These are phyloP conservation scores for Brachyptera putata DNA, from an alignment of 2,888 invertebrate species.

Conservation along the genomic window DNA sequence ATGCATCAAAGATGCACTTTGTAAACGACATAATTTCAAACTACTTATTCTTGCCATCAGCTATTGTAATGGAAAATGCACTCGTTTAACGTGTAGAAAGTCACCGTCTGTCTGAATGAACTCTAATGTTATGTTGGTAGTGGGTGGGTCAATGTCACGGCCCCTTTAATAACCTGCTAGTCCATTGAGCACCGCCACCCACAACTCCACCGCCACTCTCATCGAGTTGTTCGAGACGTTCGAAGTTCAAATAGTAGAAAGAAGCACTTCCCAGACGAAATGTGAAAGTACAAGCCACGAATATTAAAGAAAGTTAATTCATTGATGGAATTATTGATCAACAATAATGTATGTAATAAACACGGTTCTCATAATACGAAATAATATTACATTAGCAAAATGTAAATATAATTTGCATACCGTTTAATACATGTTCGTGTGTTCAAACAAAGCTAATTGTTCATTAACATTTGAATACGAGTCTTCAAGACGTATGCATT, in stretches of 20 bases:
- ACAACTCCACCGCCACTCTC: background rate
- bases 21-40: too few relatives aligned
- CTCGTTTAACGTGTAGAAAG: background rate
- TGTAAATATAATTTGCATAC: background rate
- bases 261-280: background rate
- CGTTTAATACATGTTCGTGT: too few relatives aligned
- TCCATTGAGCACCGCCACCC: background rate
- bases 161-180: background rate
- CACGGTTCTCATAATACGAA: background rate
- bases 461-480: too few relatives aligned
- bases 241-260: background rate
- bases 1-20: too few relatives aligned
- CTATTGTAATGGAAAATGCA: too few relatives aligned
- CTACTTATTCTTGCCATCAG: background rate
- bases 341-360: too few relatives aligned
- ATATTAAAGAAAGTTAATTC: constrained; percentile 13
- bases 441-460: too few relatives aligned
- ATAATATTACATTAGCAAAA: background rate
- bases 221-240: background rate
- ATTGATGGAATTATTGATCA: constrained; percentile 11
- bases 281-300: background rate
- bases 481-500: too few relatives aligned
- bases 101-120: background rate
- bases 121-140: background rate
- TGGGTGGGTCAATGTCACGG: constrained; percentile 9